These are phyloP conservation scores for Agrypnus murinus DNA, from an alignment of 2,888 invertebrate species.

Conservation along the genomic window DNA sequence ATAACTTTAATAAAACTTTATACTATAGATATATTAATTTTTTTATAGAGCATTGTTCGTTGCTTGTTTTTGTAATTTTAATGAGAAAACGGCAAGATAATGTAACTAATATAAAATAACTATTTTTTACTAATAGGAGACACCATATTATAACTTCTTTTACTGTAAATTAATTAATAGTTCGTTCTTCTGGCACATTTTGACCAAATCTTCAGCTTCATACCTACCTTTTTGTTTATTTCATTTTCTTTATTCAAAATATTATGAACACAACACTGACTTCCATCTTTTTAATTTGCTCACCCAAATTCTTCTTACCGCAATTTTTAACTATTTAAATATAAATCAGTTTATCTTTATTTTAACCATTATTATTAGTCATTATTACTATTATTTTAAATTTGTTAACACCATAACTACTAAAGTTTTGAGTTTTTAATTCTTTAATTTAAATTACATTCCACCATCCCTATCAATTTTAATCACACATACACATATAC, in stretches of 20 bases:
- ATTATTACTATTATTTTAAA: conserved; percentile 8
- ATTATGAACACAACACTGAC: conserved; percentile 46
- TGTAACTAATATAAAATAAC: conserved; percentile 1
- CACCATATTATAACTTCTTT: not conserved
- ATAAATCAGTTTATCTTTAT: conserved; percentile 43
- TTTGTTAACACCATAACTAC: conserved; percentile 53
- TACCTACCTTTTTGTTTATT: conserved; percentile 50
- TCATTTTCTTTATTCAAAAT: conserved; percentile 15
- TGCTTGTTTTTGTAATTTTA: too few species aligned
- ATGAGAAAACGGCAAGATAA: not conserved
- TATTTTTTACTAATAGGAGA: not conserved
- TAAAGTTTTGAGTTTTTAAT: conserved; percentile 41
- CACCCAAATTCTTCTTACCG: conserved; percentile 42
- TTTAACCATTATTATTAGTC: not conserved
- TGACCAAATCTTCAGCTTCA: conserved; percentile 37
- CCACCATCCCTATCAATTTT: too few species aligned
- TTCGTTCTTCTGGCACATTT: conserved; percentile 31
- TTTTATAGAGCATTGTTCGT: too few species aligned
- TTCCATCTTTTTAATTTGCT: conserved; percentile 25
- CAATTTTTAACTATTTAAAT: conserved; percentile 46
- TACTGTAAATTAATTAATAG: conserved; percentile 38
- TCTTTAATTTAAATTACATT: too few species aligned
- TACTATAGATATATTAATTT: too few species aligned
- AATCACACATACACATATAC: not conserved
- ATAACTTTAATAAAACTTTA: too few species aligned